These are phyloP conservation scores for Apamea sordens DNA, from an alignment of 2,888 invertebrate species.

Conservation along the genomic window DNA sequence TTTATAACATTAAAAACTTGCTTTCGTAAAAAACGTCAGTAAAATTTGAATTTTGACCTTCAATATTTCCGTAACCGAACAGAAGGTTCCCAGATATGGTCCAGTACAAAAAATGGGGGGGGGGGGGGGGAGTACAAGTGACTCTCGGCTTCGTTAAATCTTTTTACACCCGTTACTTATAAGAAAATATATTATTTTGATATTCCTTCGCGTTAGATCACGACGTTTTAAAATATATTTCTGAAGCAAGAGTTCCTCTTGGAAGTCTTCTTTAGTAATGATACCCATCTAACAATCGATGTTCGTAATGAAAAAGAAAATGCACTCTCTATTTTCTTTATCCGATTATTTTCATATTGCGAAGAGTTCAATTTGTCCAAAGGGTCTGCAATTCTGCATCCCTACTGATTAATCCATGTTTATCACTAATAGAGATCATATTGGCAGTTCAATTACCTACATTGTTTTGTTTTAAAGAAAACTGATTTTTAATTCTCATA, in stretches of 20 bases:
- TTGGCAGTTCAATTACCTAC: neutral
- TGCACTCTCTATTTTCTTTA: neutral
- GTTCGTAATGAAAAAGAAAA: conserved; percentile 20
- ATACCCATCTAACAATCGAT: conserved; percentile 22
- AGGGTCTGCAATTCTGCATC: neutral
- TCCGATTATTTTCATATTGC: neutral
- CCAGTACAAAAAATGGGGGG: too few species aligned
- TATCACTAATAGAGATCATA: neutral
- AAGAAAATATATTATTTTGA: too few species aligned
- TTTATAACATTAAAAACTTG: too few species aligned
- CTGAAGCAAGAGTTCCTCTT: conserved; percentile 34
- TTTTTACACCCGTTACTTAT: too few species aligned
- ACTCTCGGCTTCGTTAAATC: too few species aligned
- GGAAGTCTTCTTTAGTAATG: conserved; percentile 28
- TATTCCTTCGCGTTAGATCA: too few species aligned
- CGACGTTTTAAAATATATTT: too few species aligned
- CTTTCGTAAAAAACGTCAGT: too few species aligned
- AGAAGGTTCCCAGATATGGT: too few species aligned
- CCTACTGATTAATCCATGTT: neutral
- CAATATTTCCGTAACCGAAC: too few species aligned
- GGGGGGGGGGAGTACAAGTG: too few species aligned
- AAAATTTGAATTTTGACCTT: too few species aligned
- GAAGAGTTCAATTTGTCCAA: neutral
- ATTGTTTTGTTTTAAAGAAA: neutral
- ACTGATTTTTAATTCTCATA: neutral